Base-by-base conservation (phyloP, 2,113 vertebrate genomes). In the Trachemys scripta region DNA sequence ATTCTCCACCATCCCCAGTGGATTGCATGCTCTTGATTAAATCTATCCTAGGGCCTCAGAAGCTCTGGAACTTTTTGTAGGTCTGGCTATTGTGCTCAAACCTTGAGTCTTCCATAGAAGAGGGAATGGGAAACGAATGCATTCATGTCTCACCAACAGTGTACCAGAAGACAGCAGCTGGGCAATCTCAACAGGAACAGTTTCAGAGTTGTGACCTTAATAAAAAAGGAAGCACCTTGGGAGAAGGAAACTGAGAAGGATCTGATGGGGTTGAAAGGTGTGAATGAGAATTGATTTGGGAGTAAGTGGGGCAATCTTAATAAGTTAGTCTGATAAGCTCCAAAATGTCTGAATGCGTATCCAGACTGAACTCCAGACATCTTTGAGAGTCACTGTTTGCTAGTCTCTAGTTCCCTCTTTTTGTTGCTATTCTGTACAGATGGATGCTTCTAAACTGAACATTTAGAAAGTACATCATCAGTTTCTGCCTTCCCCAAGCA, bases 401-500 rank as follows among this genome's bases (percentile, higher is more conserved):
- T 69, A 65, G 2, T 2, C 0, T 69, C 84, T 2, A 0, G 2
- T 90, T 92, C 22, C 22, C 35, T 57, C 20, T 59, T 87, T 49
- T 0, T 0, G n/a, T n/a, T 62, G 76, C 17, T 0, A 0, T 1
- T 92, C 16, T 90, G 62, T 72, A 14, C 13, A 81, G 38, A 11
- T 10, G 76, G 7, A 22, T 90, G 35, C 14, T 85, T 90, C 57
- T n/a, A 90, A 92, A 82, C 50, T 9, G 86, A 79, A 5, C 3
- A 6, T 87, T 89, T 94, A 59, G 86, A 90, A 27, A 90, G 83
- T 27, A 50, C 17, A 53, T 14, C 25, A 6, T 88, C 78, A 72
- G 51, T 69, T 84, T 51, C 51, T 92, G 45, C 16, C 19, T 76
- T 20, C 59, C 54, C 12, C 19, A 2, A 50, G 19, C 42, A 50